A percentile compares a stretch with the other conserved stretches of the same genome.
These are phyloP conservation scores for Anthophora plumipes DNA, from an alignment of 2,888 invertebrate genomes.

Conservation along the genomic window DNA sequence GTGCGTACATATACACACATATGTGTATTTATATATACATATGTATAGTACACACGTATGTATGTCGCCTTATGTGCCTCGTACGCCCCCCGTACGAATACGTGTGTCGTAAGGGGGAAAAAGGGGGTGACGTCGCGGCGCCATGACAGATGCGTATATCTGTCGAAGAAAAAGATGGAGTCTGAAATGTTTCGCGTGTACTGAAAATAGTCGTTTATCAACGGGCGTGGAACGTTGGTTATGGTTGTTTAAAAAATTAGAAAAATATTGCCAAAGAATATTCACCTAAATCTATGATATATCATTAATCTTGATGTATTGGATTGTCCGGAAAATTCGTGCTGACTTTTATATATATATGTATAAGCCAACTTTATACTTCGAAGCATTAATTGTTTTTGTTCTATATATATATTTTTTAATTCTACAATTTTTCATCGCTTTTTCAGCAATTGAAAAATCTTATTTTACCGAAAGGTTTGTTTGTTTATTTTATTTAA, in stretches of 20 bases:
- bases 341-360: too few relatives aligned
- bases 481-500: too few relatives aligned
- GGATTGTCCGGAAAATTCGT: too few relatives aligned
- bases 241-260: background rate
- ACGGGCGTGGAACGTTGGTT: background rate
- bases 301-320: background rate
- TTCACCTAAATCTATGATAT: background rate
- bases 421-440: too few relatives aligned
- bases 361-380: too few relatives aligned
- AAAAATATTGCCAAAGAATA: too few relatives aligned
- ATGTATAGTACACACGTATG: conserved; percentile 42
- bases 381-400: too few relatives aligned
- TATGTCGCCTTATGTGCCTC: conserved; percentile 50
- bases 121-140: conserved; percentile 70
- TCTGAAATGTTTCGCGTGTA: conserved; percentile 39
- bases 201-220: conserved; percentile 25
- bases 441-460: too few relatives aligned
- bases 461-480: too few relatives aligned
- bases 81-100: conserved; percentile 54
- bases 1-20: conserved; percentile 47
- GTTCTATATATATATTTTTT: too few relatives aligned
- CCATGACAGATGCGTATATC: conserved; percentile 76
- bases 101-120: conserved; percentile 67
- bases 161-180: conserved; percentile 71
- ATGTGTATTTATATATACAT: conserved; percentile 42